Conservation (phyloP, 2,888 invertebrate species). For the Spodoptera exigua region DNA sequence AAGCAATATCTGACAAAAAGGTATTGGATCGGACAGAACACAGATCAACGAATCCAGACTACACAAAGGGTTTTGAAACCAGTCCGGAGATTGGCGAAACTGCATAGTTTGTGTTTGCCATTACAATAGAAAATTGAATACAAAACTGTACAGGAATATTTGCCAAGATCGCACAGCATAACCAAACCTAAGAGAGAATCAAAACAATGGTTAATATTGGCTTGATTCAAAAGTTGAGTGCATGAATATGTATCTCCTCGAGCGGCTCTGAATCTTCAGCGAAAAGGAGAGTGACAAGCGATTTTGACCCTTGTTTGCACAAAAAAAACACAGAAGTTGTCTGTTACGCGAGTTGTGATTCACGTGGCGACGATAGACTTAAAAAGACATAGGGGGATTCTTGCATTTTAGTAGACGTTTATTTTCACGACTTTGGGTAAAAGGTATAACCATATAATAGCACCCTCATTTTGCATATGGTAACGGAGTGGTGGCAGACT, state of each 20-base stretch:
- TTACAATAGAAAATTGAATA: conserved; percentile 1
- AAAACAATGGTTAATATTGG: conserved; percentile 35
- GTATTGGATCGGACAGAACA: conserved; percentile 48
- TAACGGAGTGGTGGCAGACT: no score
- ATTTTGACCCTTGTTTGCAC: conserved; percentile 49
- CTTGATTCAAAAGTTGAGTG: conserved; percentile 51
- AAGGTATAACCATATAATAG: no score
- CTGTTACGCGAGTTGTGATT: conserved; percentile 30
- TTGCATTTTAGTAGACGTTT: neutral
- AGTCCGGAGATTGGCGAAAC: conserved; percentile 1
- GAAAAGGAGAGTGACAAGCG: conserved; percentile 47
- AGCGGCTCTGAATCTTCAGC: conserved; percentile 49
- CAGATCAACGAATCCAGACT: conserved; percentile 28
- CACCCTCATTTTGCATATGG: no score
- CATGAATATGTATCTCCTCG: conserved; percentile 60
- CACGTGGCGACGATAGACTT: conserved; percentile 28
- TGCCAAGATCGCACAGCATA: no score
- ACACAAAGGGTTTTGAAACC: conserved; percentile 15
- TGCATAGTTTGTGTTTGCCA: neutral
- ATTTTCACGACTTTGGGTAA: neutral
- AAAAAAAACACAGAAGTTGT: conserved; percentile 40
- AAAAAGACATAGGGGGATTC: conserved; percentile 20
- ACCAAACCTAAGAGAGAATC: neutral
- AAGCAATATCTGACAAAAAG: conserved; percentile 65
- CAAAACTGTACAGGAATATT: no score